Evolutionary conservation across 2,113 vertebrate genomes (phyloP), one percentile per base, ranked within the genome.

Genomic region (Calyptomena viridis): DNA sequence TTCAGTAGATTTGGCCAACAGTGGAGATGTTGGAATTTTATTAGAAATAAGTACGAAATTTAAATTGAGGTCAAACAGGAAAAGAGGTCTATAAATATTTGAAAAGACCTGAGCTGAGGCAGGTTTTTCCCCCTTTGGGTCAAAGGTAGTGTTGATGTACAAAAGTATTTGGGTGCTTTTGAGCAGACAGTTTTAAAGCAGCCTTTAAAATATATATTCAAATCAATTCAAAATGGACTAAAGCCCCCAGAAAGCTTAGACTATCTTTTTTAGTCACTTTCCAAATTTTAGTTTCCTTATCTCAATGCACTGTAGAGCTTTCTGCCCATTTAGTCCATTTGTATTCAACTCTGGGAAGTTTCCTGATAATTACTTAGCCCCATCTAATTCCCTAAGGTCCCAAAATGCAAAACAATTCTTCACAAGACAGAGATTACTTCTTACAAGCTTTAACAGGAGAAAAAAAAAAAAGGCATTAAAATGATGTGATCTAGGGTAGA

Each of bases 341-440:
- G 94, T 83, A 84, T 94, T 96, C 94, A 81, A 60, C 87, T 95
- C 44, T 4, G 49, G 73, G 95, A 95, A 88, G 91, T 78, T 93
- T 87, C 96, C 86, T 96, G 73, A 73, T 97, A 98, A 97, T 96
- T 93, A 96, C 92, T 92, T 89, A 93, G 90, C 92, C 69, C 75
- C 77, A 68, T 96, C 82, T 89, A 94, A 97, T 97, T 96, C 95
- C 93, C 77, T 17, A 17, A 33, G 76, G 95, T 96, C 93, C 94
- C 81, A 76, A 96, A 96, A 97, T 90, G 95, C 93, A 97, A 96
- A 98, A 84, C 89, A 96, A 83, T 44, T 90, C 89, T 95, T 94
- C 94, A 67, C 89, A 95, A 96, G 92, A 22, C 55, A 90, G 87
- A 93, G 90, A 90, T 95, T 96, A 84, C 84, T 95, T 96, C 89